Conservation (phyloP, 2,888 invertebrate genomes). For the Phortica magna region DNA sequence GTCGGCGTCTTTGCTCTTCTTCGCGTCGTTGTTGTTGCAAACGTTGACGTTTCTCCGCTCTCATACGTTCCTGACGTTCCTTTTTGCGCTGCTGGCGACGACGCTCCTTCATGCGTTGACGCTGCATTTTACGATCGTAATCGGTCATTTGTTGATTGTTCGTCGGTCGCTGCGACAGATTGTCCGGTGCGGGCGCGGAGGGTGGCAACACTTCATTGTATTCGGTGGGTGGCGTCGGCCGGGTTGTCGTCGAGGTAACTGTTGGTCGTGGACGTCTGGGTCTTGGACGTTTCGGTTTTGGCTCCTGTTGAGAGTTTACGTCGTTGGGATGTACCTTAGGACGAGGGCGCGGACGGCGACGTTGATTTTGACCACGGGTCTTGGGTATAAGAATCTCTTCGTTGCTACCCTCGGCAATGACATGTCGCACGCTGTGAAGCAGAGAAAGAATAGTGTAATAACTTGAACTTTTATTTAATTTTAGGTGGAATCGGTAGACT, state of each 20-base stretch:
- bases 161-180: constrained; percentile 25
- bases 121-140: constrained; percentile 66
- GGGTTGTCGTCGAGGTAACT: constrained; percentile 41
- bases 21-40: constrained; percentile 50
- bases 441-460: constrained; percentile 36
- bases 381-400: constrained; percentile 69
- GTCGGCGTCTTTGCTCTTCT: constrained; percentile 33
- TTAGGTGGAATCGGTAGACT: constrained; percentile 92
- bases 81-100: constrained; percentile 60
- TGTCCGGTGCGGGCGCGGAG: constrained; percentile 21
- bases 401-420: constrained; percentile 69
- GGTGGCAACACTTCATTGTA: constrained; percentile 55
- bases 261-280: constrained; percentile 48
- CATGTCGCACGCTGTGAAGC: constrained; percentile 65
- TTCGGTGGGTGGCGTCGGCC: constrained; percentile 34
- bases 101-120: constrained; percentile 66
- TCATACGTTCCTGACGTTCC: constrained; percentile 61
- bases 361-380: constrained; percentile 39
- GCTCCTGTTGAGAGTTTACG: constrained; percentile 54
- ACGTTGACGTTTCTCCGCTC: constrained; percentile 53
- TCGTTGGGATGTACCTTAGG: constrained; percentile 58
- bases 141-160: constrained; percentile 54
- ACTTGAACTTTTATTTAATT: constrained; percentile 50
- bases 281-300: constrained; percentile 49
- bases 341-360: constrained; percentile 47